Evolutionary conservation across 2,888 invertebrate species (phyloP).

Genomic region (Hemithea aestivaria): DNA sequence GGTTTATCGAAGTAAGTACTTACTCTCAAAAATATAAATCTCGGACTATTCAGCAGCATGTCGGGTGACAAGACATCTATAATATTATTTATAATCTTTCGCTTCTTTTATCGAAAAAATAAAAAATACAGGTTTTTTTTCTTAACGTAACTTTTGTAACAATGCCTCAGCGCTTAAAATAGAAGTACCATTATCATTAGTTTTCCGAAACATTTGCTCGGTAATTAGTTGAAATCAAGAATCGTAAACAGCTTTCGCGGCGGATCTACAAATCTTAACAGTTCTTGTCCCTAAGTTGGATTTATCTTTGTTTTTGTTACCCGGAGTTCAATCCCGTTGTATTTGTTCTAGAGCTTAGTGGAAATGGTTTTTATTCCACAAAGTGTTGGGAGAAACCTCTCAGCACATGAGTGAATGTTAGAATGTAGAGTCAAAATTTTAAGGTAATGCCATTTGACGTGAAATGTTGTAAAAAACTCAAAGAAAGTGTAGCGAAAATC

Average conservation of each 20-base stretch:
- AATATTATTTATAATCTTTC: too few species aligned
- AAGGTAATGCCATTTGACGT: not conserved
- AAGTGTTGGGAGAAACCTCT: conserved; percentile 30
- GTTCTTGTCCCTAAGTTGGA: conserved; percentile 58
- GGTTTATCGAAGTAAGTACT: too few species aligned
- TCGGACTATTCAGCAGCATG: too few species aligned
- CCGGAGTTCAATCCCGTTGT: conserved; percentile 55
- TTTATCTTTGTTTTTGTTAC: conserved; percentile 72
- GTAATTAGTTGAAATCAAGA: conserved; percentile 53
- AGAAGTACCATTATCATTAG: not conserved
- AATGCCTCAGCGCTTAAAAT: too few species aligned
- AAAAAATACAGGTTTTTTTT: too few species aligned
- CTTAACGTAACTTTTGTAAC: too few species aligned
- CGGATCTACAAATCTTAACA: conserved; percentile 47
- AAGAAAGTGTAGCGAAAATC: too few species aligned
- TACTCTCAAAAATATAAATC: too few species aligned
- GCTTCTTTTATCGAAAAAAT: too few species aligned
- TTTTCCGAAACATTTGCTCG: conserved; percentile 35
- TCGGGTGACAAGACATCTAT: too few species aligned
- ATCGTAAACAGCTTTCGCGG: conserved; percentile 26
- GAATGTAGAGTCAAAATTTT: too few species aligned
- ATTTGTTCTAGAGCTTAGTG: conserved; percentile 64
- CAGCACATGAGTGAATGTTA: too few species aligned
- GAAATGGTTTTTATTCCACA: conserved; percentile 40
- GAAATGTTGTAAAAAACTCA: conserved; percentile 20